These are phyloP conservation scores for Callimico goeldii DNA, from an alignment of 2,797 vertebrate genomes.

Conservation along the genomic window DNA sequence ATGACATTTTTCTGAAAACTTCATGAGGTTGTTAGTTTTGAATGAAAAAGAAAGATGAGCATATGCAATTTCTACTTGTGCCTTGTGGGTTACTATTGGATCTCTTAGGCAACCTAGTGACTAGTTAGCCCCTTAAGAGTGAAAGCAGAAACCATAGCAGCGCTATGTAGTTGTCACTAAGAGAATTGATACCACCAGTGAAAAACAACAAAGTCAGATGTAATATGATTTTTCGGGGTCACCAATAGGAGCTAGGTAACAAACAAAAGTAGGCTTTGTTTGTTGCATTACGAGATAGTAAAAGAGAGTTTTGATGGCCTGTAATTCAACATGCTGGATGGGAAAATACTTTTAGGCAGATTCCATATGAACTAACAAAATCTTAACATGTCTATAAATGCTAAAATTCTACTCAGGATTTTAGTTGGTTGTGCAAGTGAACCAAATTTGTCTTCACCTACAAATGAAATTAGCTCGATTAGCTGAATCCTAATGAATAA, in stretches of 20 bases:
- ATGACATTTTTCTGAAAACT: slow-evolving; percentile 3
- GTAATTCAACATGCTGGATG: not conserved
- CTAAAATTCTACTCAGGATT: not conserved
- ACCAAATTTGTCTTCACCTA: slow-evolving; percentile 13
- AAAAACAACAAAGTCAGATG: not conserved
- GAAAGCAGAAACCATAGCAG: not conserved
- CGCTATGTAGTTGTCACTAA: not conserved
- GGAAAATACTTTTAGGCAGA: not conserved
- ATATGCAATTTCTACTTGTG: not conserved
- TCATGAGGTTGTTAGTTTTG: slow-evolving; percentile 33
- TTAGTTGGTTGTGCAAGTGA: not conserved
- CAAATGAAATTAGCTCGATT: slow-evolving; percentile 23
- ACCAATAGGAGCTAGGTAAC: not conserved
- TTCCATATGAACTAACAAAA: not conserved
- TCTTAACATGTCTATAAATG: not conserved
- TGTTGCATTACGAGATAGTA: not conserved
- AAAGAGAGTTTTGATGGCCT: not conserved
- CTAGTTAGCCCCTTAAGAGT: not conserved
- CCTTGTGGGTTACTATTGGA: not conserved
- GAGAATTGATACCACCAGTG: not conserved
- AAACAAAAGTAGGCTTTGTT: not conserved
- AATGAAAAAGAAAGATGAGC: not conserved
- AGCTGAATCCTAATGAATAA: slow-evolving; percentile 30
- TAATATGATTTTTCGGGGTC: not conserved
- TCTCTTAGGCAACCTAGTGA: not conserved